Base-by-base conservation (phyloP, 1,140 invertebrate genomes). In the Hycleus cichorii region DNA sequence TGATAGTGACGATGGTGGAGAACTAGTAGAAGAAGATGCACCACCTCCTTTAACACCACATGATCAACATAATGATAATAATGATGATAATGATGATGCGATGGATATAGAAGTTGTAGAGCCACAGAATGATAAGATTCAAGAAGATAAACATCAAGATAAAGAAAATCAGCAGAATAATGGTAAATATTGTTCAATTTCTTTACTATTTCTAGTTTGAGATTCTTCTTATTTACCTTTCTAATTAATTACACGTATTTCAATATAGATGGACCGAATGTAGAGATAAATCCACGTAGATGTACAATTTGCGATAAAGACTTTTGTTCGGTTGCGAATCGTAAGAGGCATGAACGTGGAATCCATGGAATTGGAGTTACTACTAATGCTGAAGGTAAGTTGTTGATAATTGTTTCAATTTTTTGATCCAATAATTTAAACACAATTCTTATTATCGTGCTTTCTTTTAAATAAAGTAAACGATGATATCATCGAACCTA, bases 261-360 rank as follows among this genome's bases (percentile, higher is more conserved):
- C 7, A 7, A 32, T 32, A 5, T 32, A 32, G 32, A 32, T 32
- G 32, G 4, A 5, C 32, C 32, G 39, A 45, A 56, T 55, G 53
- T 43, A 6, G 43, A 46, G 24, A 11, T 11, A 25, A 24, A 55
- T 38, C n/a, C 44, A 1, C 51, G 46, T 11, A 43, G 40, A 47
- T 66, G 64, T 57, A 45, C 45, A 26, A 44, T 56, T 55, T 69
- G 68, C 45, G 53, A 58, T 32, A 64, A 65, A 56, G 11, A 63
- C 18, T 69, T 68, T 56, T 59, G 58, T 49, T 62, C 47, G n/a
- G 39, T 49, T 26, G 60, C 58, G 26, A 69, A 68, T 50, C 55
- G 56, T 47, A 54, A 42, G 24, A 62, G 54, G 45, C 60, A 62
- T 54, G 56, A 62, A 46, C 10, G 60, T 2, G 40, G 44, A 5